Conservation (phyloP, 2,113 vertebrate genomes). For the Entelurus aequoreus region DNA sequence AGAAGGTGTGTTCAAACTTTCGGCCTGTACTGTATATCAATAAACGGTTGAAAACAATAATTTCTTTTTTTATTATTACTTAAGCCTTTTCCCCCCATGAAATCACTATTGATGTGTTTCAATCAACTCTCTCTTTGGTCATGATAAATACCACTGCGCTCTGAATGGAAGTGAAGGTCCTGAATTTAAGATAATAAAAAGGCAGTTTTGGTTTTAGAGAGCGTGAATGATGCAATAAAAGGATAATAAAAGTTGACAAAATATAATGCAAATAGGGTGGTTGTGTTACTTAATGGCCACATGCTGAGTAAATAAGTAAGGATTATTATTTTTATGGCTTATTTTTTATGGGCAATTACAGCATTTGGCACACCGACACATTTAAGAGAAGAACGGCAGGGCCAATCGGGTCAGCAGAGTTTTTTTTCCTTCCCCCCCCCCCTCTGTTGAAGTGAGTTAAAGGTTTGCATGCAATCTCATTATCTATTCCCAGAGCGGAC, state of each 20-base stretch:
- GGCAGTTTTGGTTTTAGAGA: constrained; percentile 26
- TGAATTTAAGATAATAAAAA: constrained; percentile 37
- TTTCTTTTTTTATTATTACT: too few species aligned
- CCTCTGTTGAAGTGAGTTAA: constrained; percentile 18
- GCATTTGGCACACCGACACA: not conserved
- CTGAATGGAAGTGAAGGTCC: constrained; percentile 22
- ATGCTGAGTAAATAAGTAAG: constrained; percentile 1
- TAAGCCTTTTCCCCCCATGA: not conserved
- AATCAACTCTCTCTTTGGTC: constrained; percentile 22
- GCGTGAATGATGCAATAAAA: constrained; percentile 35
- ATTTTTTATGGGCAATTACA: not conserved
- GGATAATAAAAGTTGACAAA: not conserved
- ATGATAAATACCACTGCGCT: constrained; percentile 25
- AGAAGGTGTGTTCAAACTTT: too few species aligned
- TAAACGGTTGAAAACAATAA: too few species aligned
- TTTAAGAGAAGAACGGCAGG: constrained; percentile 2
- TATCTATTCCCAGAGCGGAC: constrained; percentile 12
- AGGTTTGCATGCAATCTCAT: constrained; percentile 28
- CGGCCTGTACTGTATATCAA: too few species aligned
- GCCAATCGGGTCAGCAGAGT: not conserved
- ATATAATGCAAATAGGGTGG: not conserved
- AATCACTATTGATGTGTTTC: constrained; percentile 16
- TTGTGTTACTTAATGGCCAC: not conserved
- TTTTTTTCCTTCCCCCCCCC: not conserved
- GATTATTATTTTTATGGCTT: not conserved